Evolutionary conservation across 2,797 vertebrate species (phyloP), one percentile per base, ranked within the genome.

Genomic region (Tokudaia tokunoshimensis): DNA sequence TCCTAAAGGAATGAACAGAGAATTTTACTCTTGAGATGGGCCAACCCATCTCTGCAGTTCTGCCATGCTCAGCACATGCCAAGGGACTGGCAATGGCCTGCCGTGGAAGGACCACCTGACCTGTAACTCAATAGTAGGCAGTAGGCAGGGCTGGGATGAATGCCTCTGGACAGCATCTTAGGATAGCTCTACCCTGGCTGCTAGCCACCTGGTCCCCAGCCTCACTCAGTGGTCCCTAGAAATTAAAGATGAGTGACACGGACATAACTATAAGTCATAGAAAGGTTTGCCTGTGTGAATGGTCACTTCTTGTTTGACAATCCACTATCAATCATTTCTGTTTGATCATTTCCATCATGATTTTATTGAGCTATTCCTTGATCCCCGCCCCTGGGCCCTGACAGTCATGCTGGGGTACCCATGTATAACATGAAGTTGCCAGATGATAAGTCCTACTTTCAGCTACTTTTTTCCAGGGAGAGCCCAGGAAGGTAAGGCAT

Each of bases 321-420:
- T 52, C 81, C 20, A 34, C 15, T 44, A 44, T 3, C 0, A 1
- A 37, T 15, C 67, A 8, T n/a, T 70, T 20, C 47, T 6, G 15
- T 50, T 59, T 11, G 1, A 3, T 57, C 65, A 50, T 37, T 19
- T 24, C 31, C n/a, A 44, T 9, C 3, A 1, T 12, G 15, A 4
- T 13, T 41, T 74, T 34, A 37, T 0, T 41, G 55, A 82, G 41
- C 14, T 85, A 19, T 29, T 31, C 37, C 13, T 72, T 65, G 22
- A 72, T n/a, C 41, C 5, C 26, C 13, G 20, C 29, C 20, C 70
- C 37, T 17, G n/a, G 0, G 24, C 63, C 24, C 15, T 15, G 37
- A 8, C 14, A 63, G 50, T 44, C 41, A 26, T 0, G 0, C 19
- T 1, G 57, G 63, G 14, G 17, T 6, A 22, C 0, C 4, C 7